A percentile compares a stretch with the other conserved stretches of the same genome.
Conservation (phyloP, 2,113 vertebrate genomes). For the Anolis carolinensis region DNA sequence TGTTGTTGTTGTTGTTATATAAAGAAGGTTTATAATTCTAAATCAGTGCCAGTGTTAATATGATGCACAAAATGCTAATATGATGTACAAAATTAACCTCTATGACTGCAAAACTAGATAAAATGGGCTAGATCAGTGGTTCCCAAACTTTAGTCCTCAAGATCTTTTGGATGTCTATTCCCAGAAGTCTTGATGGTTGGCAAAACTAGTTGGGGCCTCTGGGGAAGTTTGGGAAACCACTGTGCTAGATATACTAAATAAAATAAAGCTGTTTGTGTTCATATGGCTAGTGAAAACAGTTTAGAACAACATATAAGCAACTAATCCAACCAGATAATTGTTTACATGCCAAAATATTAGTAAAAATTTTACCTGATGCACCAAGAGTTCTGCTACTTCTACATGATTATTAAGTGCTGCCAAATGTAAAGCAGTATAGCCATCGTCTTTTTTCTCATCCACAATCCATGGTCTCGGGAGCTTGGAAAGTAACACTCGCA, state of each 20-base stretch:
- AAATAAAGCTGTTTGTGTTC: background rate
- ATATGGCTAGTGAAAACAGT: conserved; percentile 1
- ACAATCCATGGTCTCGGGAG: conserved; percentile 98
- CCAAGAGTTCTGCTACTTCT: conserved; percentile 96
- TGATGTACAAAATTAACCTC: conserved; percentile 10
- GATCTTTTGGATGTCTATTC: too few relatives aligned
- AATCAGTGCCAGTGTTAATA: background rate
- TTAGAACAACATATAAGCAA: background rate
- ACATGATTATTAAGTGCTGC: conserved; percentile 99
- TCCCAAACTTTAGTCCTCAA: too few relatives aligned
- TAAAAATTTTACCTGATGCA: conserved; percentile 90
- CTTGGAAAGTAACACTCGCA: conserved; percentile 96
- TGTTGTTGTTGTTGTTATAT: too few relatives aligned
- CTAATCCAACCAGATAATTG: conserved; percentile 19
- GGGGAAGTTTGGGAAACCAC: too few relatives aligned
- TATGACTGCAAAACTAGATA: background rate
- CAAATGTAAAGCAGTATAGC: conserved; percentile 96
- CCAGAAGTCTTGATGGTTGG: too few relatives aligned
- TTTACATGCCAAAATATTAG: conserved; percentile 33
- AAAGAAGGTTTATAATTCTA: too few relatives aligned
- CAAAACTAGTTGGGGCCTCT: too few relatives aligned
- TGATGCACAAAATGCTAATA: too few relatives aligned
- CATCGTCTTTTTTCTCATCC: conserved; percentile 98
- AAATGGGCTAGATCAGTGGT: background rate
- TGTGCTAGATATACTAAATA: too few relatives aligned